Percentiles rank a stretch among this genome's conserved stretches.
Evolutionary conservation across 2,113 vertebrate genomes (phyloP).

Genomic region (Burhinus bistriatus): DNA sequence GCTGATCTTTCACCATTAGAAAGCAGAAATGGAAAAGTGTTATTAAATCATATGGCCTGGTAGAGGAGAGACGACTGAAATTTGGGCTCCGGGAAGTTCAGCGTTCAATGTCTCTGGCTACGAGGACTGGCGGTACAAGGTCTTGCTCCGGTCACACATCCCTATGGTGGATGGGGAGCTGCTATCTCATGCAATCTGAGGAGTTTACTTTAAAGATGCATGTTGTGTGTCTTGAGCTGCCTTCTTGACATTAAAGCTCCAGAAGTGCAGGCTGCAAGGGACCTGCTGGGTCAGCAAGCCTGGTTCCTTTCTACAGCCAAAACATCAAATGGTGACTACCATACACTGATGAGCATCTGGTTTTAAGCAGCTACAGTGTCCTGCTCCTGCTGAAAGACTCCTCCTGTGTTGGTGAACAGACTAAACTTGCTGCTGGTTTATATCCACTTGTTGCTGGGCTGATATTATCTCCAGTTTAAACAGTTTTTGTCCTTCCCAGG

Average conservation of each 20-base stretch:
- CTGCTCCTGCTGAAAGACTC: background rate
- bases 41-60: background rate
- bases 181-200: background rate
- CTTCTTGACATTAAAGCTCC: background rate
- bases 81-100: background rate
- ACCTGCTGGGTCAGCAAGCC: background rate
- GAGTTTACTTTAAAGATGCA: background rate
- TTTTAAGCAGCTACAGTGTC: background rate
- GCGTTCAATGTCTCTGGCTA: background rate
- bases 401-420: background rate
- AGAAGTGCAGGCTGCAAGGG: background rate
- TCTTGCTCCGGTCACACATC: background rate
- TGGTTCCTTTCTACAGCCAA: background rate
- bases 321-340: background rate
- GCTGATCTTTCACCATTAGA: background rate
- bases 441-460: background rate
- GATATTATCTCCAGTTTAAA: background rate
- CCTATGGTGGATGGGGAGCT: fast-evolving
- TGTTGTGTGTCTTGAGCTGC: background rate
- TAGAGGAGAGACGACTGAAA: background rate
- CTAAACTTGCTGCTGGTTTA: background rate
- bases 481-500: background rate
- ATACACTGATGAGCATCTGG: background rate
- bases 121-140: fast-evolving
- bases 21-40: background rate